Evolutionary conservation across 2,797 vertebrate genomes (phyloP).

Genomic region (Enteromius argenteus): DNA sequence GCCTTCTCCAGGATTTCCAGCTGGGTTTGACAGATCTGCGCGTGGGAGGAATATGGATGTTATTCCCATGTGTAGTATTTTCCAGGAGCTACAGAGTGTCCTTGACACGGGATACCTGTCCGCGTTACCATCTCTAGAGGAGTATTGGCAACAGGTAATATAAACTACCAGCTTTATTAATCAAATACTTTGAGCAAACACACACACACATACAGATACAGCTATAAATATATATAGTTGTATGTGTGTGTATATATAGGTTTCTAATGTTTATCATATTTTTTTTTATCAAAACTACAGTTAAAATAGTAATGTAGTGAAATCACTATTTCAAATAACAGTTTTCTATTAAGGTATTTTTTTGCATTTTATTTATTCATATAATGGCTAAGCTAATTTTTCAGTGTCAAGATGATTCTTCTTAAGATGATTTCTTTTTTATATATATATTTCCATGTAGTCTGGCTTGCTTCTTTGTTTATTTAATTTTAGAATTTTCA

Average conservation of each 20-base stretch:
- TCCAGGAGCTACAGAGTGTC: conserved; percentile 98
- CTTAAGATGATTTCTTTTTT: no score
- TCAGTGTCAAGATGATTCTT: neutral
- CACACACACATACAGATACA: no score
- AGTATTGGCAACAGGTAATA: conserved; percentile 98
- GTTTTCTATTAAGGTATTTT: neutral
- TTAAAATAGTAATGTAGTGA: neutral
- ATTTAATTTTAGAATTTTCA: neutral
- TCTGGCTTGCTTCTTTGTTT: neutral
- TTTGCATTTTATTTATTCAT: neutral
- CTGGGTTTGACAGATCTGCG: conserved; percentile 44
- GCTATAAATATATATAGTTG: no score
- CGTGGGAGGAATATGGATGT: conserved; percentile 87
- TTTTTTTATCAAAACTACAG: neutral
- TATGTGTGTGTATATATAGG: no score
- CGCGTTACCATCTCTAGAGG: conserved; percentile 94
- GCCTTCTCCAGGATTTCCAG: conserved; percentile 57
- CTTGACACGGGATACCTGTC: conserved; percentile 98
- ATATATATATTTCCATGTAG: neutral
- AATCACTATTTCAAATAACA: neutral
- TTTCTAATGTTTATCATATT: neutral
- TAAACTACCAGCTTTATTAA: neutral
- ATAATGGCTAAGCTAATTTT: neutral
- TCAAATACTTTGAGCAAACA: neutral
- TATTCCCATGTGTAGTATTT: conserved; percentile 99